Conservation (phyloP, 1,140 invertebrate species). For the Drosophila jambulina region DNA sequence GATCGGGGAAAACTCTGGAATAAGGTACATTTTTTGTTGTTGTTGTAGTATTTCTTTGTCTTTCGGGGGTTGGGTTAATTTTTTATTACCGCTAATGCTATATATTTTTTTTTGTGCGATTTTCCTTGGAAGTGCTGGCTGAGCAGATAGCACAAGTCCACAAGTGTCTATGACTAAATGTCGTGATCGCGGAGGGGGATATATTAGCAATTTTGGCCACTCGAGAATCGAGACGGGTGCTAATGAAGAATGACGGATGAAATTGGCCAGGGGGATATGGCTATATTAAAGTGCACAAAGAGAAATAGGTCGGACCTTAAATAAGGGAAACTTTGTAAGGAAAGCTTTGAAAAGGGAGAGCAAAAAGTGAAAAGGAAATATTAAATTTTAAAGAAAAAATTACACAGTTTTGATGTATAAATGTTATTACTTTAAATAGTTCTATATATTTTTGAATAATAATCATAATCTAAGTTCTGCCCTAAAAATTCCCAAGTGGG, state of each 20-base stretch:
- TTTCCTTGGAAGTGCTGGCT: neutral
- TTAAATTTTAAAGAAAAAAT: too few species aligned
- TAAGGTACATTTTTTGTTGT: slow-evolving; percentile 17
- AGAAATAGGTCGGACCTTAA: neutral
- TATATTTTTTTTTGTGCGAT: neutral
- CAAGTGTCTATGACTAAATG: slow-evolving; percentile 44
- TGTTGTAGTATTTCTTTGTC: neutral
- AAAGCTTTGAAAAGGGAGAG: neutral
- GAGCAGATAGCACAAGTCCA: neutral
- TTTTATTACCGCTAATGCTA: neutral
- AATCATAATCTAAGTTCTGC: too few species aligned
- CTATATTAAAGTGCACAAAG: neutral
- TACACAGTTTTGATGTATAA: too few species aligned
- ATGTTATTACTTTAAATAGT: too few species aligned
- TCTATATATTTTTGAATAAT: too few species aligned
- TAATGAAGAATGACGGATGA: slow-evolving; percentile 44
- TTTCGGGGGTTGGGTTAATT: slow-evolving; percentile 2
- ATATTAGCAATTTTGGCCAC: slow-evolving; percentile 24
- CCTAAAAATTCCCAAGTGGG: too few species aligned
- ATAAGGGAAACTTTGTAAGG: too few species aligned
- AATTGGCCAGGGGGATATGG: slow-evolving; percentile 20
- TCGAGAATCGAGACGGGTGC: slow-evolving; percentile 34
- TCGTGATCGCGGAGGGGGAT: neutral
- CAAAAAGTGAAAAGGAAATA: neutral
- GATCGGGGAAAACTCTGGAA: slow-evolving; percentile 30